These are phyloP conservation scores for Gymnoscopelus braueri DNA, from an alignment of 2,797 vertebrate genomes.

Conservation along the genomic window DNA sequence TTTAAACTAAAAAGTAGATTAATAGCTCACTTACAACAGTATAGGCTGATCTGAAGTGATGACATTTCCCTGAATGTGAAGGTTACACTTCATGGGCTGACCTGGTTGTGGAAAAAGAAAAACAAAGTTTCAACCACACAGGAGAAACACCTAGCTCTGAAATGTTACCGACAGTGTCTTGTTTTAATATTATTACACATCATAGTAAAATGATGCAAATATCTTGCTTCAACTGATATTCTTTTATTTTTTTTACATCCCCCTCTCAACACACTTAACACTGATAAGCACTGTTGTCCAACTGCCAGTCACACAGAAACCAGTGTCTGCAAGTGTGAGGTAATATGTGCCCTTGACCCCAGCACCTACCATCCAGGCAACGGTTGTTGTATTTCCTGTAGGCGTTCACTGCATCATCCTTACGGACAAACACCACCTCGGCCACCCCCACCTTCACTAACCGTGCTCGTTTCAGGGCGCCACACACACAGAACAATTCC, in stretches of 20 bases:
- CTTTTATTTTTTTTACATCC: too few relatives aligned
- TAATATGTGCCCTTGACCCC: conserved; percentile 21
- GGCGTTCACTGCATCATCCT: conserved; percentile 95
- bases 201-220: too few relatives aligned
- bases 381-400: conserved; percentile 99
- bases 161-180: background rate
- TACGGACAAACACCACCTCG: conserved; percentile 97
- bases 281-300: too few relatives aligned
- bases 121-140: background rate
- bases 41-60: conserved; percentile 99
- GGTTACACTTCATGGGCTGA: conserved; percentile 98
- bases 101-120: conserved; percentile 75
- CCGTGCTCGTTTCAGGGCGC: conserved; percentile 94
- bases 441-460: conserved; percentile 93
- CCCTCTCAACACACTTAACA: too few relatives aligned
- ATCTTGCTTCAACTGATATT: too few relatives aligned
- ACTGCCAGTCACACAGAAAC: conserved; percentile 18
- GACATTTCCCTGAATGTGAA: conserved; percentile 96
- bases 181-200: too few relatives aligned
- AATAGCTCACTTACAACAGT: conserved; percentile 88
- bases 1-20: conserved; percentile 8
- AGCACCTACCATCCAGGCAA: conserved; percentile 91
- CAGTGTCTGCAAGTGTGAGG: conserved; percentile 1
- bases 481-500: conserved; percentile 98
- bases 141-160: background rate